A percentile compares a stretch with the other conserved stretches of the same genome.
Conservation (phyloP, 2,888 invertebrate species). For the Biston stratarius region DNA sequence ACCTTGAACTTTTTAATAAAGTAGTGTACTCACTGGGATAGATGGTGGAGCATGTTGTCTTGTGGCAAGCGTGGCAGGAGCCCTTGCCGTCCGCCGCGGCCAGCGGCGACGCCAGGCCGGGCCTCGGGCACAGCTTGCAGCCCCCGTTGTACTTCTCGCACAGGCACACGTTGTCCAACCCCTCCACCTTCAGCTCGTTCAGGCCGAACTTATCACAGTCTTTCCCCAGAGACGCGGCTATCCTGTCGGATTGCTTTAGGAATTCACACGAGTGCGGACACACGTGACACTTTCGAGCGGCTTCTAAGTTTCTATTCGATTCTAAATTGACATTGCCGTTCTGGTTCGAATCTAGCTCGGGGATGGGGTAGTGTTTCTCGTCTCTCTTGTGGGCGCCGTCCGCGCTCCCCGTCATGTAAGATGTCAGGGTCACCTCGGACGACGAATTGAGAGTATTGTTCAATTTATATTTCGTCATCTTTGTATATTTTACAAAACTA, state of each 20-base stretch:
- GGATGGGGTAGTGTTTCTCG: conserved; percentile 55
- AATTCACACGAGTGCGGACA: conserved; percentile 73
- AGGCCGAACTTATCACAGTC: conserved; percentile 71
- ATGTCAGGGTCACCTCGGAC: conserved; percentile 78
- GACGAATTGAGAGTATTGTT: conserved; percentile 75
- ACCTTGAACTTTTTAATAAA: too few relatives aligned
- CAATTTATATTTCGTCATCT: conserved; percentile 86
- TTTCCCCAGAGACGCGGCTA: conserved; percentile 70
- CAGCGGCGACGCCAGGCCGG: conserved; percentile 62
- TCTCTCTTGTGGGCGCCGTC: conserved; percentile 58
- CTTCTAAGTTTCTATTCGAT: conserved; percentile 66
- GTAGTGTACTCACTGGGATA: conserved; percentile 67
- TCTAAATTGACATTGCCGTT: conserved; percentile 66
- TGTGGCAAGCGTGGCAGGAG: conserved; percentile 66
- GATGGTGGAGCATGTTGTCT: conserved; percentile 60
- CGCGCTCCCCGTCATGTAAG: conserved; percentile 73
- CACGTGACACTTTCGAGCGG: conserved; percentile 59
- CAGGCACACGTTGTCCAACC: conserved; percentile 71
- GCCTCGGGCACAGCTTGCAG: conserved; percentile 76
- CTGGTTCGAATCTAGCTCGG: conserved; percentile 65
- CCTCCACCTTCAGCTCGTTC: conserved; percentile 76
- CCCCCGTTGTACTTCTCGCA: conserved; percentile 81
- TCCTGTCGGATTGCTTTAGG: conserved; percentile 61
- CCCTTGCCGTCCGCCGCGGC: conserved; percentile 64
- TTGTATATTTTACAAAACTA: conserved; percentile 44